A percentile compares a stretch with the other conserved stretches of the same genome.
Conservation (phyloP, 2,888 invertebrate species). For the Belgica antarctica region DNA sequence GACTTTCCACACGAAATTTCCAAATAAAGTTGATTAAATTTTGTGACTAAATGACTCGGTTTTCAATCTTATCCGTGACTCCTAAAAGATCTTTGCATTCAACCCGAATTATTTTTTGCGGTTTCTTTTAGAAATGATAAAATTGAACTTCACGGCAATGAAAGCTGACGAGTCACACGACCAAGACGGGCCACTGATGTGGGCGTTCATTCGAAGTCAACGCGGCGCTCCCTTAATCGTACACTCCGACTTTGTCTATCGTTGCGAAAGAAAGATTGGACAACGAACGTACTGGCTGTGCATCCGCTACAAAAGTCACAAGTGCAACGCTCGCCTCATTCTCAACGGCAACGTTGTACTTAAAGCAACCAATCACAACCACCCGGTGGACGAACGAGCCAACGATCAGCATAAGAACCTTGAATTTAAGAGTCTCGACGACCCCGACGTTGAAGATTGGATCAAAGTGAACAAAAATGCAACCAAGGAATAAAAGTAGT, state of each 20-base stretch:
- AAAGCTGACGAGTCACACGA: neutral
- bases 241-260: slow-evolving; percentile 44
- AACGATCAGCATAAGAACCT: neutral
- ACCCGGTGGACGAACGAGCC: slow-evolving; percentile 30
- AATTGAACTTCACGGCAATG: slow-evolving; percentile 16
- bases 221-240: slow-evolving; percentile 45
- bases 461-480: neutral
- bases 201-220: slow-evolving; percentile 45
- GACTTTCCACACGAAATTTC: no score
- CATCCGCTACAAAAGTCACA: slow-evolving; percentile 42
- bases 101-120: no score
- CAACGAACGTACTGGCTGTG: slow-evolving; percentile 45
- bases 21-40: neutral
- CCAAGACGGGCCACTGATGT: neutral
- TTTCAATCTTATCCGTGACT: no score
- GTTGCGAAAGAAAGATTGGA: slow-evolving; percentile 44
- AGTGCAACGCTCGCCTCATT: slow-evolving; percentile 45
- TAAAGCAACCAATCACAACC: slow-evolving; percentile 44
- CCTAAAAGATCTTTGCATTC: no score
- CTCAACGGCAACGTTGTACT: slow-evolving; percentile 41
- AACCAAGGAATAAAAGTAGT: neutral
- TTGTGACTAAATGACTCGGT: no score
- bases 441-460: slow-evolving; percentile 20
- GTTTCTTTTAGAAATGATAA: slow-evolving; percentile 32
- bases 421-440: slow-evolving; percentile 28